Conservation (phyloP, 2,888 invertebrate genomes). For the Heliothis peltigera region DNA sequence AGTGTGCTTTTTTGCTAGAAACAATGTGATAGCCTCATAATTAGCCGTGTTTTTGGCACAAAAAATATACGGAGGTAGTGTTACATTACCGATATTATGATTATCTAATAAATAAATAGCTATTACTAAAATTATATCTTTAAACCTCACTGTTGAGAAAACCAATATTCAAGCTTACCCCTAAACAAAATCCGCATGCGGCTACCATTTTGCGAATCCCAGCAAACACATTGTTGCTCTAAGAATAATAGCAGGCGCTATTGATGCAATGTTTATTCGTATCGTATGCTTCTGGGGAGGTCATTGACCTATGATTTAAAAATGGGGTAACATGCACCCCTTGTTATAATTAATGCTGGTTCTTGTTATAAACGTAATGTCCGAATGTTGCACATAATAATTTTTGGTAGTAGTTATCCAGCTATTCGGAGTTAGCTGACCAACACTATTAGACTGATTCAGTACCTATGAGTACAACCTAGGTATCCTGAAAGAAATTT, state of each 20-base stretch:
- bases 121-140: background rate
- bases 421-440: slow-evolving; percentile 2
- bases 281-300: slow-evolving; percentile 43
- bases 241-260: slow-evolving; percentile 53
- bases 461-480: too few relatives aligned
- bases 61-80: too few relatives aligned
- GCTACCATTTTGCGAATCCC: slow-evolving; percentile 56
- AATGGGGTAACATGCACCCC: slow-evolving; percentile 68
- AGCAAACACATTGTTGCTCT: slow-evolving; percentile 40
- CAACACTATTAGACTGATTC: slow-evolving; percentile 7
- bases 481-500: background rate
- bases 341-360: slow-evolving; percentile 62
- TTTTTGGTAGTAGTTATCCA: slow-evolving; percentile 41
- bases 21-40: too few relatives aligned
- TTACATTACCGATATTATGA: background rate
- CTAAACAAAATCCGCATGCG: slow-evolving; percentile 3
- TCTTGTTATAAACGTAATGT: slow-evolving; percentile 55
- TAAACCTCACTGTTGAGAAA: background rate
- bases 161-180: background rate
- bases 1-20: too few relatives aligned
- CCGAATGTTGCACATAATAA: slow-evolving; percentile 52
- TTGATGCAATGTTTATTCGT: slow-evolving; percentile 25
- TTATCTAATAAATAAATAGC: background rate
- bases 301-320: slow-evolving; percentile 64
- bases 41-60: too few relatives aligned